Evolutionary conservation across 2,797 vertebrate species (phyloP).

Genomic region (Trachops cirrhosus): DNA sequence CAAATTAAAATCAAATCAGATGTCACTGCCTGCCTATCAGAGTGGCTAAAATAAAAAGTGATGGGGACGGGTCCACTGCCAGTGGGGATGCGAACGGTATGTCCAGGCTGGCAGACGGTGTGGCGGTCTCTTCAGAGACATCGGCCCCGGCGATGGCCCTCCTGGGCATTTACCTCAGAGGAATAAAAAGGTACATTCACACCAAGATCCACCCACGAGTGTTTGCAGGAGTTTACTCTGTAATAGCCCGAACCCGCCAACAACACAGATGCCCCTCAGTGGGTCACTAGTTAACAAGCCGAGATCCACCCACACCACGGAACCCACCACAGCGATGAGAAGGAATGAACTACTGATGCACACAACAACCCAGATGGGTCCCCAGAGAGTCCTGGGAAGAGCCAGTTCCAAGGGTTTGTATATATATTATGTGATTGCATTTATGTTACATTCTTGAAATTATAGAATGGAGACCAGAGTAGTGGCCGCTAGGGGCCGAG

Average conservation of each 20-base stretch:
- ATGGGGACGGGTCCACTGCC: rapidly evolving
- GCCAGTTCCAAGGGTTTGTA: no score
- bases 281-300: not conserved
- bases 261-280: not conserved
- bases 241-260: not conserved
- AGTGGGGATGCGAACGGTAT: not conserved
- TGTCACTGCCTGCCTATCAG: not conserved
- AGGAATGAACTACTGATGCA: not conserved
- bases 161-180: not conserved
- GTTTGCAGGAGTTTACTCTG: not conserved
- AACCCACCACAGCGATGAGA: not conserved
- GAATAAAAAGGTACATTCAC: not conserved
- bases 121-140: not conserved
- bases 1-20: not conserved
- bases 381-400: not conserved
- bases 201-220: not conserved
- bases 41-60: not conserved
- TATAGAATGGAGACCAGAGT: not conserved
- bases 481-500: no score
- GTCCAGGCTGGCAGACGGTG: no score
- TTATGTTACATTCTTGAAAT: not conserved
- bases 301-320: rapidly evolving
- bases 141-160: not conserved
- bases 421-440: not conserved
- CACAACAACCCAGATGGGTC: not conserved